These are phyloP conservation scores for chimpanzee (Pan troglodytes) DNA, from an alignment of 2,113 vertebrate species.

Conservation along the genomic window NHGRI_mPanTro3-v2.1_pri NC_072410.2:108429001-108429500, in stretches of 20 bases:
- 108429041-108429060: background rate
- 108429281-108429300: background rate
- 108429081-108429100: background rate
- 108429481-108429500: background rate
- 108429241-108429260: background rate
- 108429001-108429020: background rate
- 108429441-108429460: background rate
- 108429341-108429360: background rate
- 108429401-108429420: background rate
- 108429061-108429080: background rate
- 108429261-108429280: background rate
- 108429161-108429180: background rate
- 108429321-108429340: background rate
- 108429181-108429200: background rate
- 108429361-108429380: background rate
- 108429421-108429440: background rate
- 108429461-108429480: background rate
- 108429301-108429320: background rate
- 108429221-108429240: background rate
- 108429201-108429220: background rate
- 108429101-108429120: background rate
- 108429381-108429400: background rate
- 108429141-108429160: background rate
- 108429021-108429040: background rate
- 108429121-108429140: background rate